Percentiles rank a stretch among this genome's conserved stretches.
These are phyloP conservation scores for Meliscaeva auricollis DNA, from an alignment of 2,888 invertebrate species.

Conservation along the genomic window DNA sequence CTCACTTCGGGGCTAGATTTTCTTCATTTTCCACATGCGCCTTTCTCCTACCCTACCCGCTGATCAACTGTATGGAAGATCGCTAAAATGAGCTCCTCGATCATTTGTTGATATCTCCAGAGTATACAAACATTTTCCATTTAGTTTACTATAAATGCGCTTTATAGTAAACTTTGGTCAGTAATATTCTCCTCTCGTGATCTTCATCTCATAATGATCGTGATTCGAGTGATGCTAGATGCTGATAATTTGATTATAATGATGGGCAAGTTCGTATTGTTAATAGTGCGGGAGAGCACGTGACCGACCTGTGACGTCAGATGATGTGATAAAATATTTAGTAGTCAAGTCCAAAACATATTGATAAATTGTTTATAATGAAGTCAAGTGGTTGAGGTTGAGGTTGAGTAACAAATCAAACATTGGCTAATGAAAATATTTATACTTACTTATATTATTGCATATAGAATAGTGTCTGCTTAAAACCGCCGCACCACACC, in stretches of 20 bases:
- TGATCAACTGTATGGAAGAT: not conserved
- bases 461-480: constrained; percentile 36
- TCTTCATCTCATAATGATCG: constrained; percentile 40
- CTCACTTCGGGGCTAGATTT: constrained; percentile 11
- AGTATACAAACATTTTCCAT: constrained; percentile 60
- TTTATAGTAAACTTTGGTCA: constrained; percentile 65
- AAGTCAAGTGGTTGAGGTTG: constrained; percentile 31
- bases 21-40: not conserved
- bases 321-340: constrained; percentile 52
- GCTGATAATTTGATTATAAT: constrained; percentile 40
- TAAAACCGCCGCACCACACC: not conserved
- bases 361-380: constrained; percentile 69
- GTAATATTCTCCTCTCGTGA: not conserved
- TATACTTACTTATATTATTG: constrained; percentile 35
- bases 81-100: constrained; percentile 27
- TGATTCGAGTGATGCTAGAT: not conserved
- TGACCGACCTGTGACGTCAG: constrained; percentile 67
- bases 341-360: constrained; percentile 13
- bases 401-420: constrained; percentile 53
- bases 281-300: constrained; percentile 33
- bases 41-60: not conserved
- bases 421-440: constrained; percentile 69
- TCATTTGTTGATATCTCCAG: constrained; percentile 65
- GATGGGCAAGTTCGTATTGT: constrained; percentile 47
- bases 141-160: constrained; percentile 69